These are phyloP conservation scores for Nephrocerus scutellatus DNA, from an alignment of 2,888 invertebrate species.

Conservation along the genomic window DNA sequence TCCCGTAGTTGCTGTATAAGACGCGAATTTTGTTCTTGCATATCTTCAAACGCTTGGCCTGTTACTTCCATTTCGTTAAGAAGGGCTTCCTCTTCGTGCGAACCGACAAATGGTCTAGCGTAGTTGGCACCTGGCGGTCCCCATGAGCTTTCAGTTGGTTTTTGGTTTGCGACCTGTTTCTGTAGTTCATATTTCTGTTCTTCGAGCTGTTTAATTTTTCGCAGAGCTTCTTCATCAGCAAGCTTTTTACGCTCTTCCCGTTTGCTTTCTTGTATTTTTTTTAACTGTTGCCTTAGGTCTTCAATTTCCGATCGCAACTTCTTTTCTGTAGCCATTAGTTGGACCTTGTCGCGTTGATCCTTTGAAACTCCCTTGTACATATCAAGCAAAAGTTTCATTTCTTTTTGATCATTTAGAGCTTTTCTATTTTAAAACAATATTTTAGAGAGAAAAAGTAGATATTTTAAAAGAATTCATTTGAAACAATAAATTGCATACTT, in stretches of 20 bases:
- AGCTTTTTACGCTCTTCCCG: conserved; percentile 83
- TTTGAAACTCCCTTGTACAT: conserved; percentile 98
- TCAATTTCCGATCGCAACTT: conserved; percentile 85
- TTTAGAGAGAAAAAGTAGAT: conserved; percentile 1
- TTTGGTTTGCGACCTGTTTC: conserved; percentile 81
- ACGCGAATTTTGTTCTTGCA: conserved; percentile 97
- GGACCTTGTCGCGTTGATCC: conserved; percentile 92
- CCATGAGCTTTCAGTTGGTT: conserved; percentile 54
- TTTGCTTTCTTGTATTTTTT: conserved; percentile 86
- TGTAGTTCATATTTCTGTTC: conserved; percentile 89
- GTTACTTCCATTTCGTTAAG: conserved; percentile 99
- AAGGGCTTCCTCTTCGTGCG: conserved; percentile 89
- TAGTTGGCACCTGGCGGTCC: conserved; percentile 40
- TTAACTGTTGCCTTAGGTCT: conserved; percentile 76
- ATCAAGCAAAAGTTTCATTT: conserved; percentile 86
- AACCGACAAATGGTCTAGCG: conserved; percentile 64
- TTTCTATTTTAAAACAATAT: conserved; percentile 57
- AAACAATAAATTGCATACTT: conserved; percentile 56
- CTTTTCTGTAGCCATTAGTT: conserved; percentile 91
- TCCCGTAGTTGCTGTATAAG: conserved; percentile 91
- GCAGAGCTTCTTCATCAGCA: conserved; percentile 89
- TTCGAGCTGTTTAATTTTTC: conserved; percentile 89
- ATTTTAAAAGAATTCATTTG: conserved; percentile 2
- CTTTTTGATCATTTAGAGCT: conserved; percentile 87
- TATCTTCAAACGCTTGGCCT: conserved; percentile 97